These are phyloP conservation scores for Hyles euphorbiae DNA, from an alignment of 1,140 invertebrate species.

Conservation along the genomic window DNA sequence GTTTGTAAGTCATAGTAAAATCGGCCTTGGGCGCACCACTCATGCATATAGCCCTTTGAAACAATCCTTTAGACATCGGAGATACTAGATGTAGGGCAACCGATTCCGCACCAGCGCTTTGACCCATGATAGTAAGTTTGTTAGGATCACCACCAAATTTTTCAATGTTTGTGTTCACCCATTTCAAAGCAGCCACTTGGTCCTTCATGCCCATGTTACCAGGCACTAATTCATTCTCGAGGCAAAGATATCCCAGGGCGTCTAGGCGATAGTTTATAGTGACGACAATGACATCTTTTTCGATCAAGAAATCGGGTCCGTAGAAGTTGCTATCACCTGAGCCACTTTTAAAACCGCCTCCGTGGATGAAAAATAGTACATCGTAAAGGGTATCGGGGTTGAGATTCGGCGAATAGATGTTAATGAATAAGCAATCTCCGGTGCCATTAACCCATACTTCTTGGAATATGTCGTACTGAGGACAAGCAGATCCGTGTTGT, in stretches of 20 bases:
- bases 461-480: conserved; percentile 37
- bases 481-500: conserved; percentile 44
- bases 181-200: conserved; percentile 76
- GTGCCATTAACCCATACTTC: conserved; percentile 22
- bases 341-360: conserved; percentile 79
- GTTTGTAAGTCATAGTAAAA: conserved; percentile 13
- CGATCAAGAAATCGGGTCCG: conserved; percentile 77
- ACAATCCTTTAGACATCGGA: conserved; percentile 73
- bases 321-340: conserved; percentile 68
- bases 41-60: conserved; percentile 56
- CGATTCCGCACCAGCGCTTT: conserved; percentile 76
- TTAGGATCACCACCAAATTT: conserved; percentile 79
- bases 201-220: conserved; percentile 79
- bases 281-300: conserved; percentile 78
- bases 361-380: conserved; percentile 80
- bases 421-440: conserved; percentile 78
- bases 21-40: conserved; percentile 18
- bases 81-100: conserved; percentile 73
- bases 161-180: conserved; percentile 77
- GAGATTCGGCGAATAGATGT: conserved; percentile 74
- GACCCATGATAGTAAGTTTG: conserved; percentile 76
- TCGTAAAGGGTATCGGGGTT: conserved; percentile 25
- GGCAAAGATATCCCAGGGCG: conserved; percentile 66
- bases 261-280: conserved; percentile 77
- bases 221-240: conserved; percentile 60